Conservation (phyloP, 2,888 invertebrate genomes). For the Eristalinus sepulchralis region DNA sequence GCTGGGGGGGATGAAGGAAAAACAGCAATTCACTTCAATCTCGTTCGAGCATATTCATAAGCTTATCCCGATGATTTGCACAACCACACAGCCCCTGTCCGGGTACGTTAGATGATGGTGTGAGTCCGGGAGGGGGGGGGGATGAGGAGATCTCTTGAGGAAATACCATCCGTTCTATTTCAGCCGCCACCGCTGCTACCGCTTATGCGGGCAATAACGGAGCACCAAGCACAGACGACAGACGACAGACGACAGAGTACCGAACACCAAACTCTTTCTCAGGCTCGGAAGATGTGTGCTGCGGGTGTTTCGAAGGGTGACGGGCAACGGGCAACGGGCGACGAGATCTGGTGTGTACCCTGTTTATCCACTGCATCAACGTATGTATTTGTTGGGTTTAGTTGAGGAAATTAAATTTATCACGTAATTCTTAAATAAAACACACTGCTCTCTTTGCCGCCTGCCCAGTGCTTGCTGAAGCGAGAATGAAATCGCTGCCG, state of each 20-base stretch:
- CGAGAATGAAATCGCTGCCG: too few relatives aligned
- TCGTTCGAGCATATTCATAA: slow-evolving; percentile 27
- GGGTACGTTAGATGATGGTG: too few relatives aligned
- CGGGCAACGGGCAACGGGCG: neutral
- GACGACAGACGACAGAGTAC: neutral
- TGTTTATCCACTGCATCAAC: slow-evolving; percentile 12
- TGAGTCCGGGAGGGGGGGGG: neutral
- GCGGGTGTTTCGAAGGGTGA: too few relatives aligned
- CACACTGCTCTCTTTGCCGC: neutral
- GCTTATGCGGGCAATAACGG: neutral
- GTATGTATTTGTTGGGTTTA: slow-evolving; percentile 1
- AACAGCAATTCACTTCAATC: slow-evolving; percentile 33
- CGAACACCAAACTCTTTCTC: neutral
- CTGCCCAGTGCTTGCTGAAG: too few relatives aligned
- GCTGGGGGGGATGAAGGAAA: neutral
- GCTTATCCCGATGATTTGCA: slow-evolving; percentile 32
- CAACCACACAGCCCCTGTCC: neutral
- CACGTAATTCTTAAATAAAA: neutral
- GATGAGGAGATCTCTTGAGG: neutral
- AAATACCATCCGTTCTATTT: neutral
- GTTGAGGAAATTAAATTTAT: slow-evolving; percentile 22
- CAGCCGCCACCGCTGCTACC: neutral
- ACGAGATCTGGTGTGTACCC: neutral
- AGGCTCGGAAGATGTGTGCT: neutral
- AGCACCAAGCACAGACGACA: neutral